Conservation (phyloP, 1,140 invertebrate genomes). For the Trichoplusia ni region DNA sequence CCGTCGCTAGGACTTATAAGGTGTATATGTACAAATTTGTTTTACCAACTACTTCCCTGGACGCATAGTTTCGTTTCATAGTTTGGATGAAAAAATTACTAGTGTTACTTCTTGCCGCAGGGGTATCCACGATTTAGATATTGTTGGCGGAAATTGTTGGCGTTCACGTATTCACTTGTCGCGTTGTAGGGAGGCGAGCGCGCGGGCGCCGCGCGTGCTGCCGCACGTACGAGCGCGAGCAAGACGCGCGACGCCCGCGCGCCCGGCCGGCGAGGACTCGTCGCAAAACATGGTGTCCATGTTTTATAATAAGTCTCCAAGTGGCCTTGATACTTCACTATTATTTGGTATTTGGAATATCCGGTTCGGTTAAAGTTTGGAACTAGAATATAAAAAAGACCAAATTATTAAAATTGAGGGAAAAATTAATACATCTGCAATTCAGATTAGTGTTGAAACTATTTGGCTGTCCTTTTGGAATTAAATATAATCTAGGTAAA, state of each 20-base stretch:
- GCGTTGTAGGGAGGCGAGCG: constrained; percentile 39
- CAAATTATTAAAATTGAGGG: constrained; percentile 67
- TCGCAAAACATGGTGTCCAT: constrained; percentile 58
- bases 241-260: constrained; percentile 28
- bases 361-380: constrained; percentile 77
- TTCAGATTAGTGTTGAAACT: constrained; percentile 77
- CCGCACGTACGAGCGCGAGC: background rate
- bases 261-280: constrained; percentile 47
- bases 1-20: constrained; percentile 44
- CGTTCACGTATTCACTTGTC: constrained; percentile 48
- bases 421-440: constrained; percentile 62
- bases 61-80: constrained; percentile 64
- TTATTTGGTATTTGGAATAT: constrained; percentile 76
- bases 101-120: constrained; percentile 73
- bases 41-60: constrained; percentile 62
- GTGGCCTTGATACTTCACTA: constrained; percentile 80
- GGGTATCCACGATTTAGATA: constrained; percentile 77
- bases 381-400: constrained; percentile 78
- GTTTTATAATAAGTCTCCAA: constrained; percentile 77
- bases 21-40: constrained; percentile 78
- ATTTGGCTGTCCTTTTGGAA: constrained; percentile 80
- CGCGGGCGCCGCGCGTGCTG: constrained; percentile 30
- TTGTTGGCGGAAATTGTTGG: constrained; percentile 71
- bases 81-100: constrained; percentile 73
- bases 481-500: constrained; percentile 72